Percentiles rank a stretch among this genome's conserved stretches.
Conservation (phyloP, 2,888 invertebrate species). For the Drosophila lutescens region DNA sequence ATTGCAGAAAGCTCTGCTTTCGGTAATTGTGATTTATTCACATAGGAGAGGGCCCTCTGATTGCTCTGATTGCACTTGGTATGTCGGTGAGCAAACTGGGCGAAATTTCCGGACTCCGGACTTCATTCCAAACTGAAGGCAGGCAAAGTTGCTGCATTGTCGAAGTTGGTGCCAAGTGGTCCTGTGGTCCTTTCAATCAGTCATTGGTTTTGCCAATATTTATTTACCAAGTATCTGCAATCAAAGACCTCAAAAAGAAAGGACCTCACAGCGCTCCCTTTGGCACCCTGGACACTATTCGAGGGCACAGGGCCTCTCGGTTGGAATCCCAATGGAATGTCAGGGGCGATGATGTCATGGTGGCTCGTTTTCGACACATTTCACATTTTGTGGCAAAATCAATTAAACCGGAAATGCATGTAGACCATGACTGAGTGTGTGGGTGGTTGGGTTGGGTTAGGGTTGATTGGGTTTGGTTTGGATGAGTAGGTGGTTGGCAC, state of each 20-base stretch:
- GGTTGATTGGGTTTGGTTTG: not conserved
- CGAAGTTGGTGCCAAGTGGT: constrained; percentile 37
- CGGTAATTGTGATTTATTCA: constrained; percentile 44
- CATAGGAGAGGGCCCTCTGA: constrained; percentile 15
- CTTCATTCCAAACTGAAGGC: constrained; percentile 3
- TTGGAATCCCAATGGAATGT: not conserved
- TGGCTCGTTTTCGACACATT: constrained; percentile 73
- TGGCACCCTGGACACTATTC: constrained; percentile 50
- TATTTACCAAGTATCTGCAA: constrained; percentile 66
- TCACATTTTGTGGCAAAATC: constrained; percentile 80
- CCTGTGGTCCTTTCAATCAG: constrained; percentile 54
- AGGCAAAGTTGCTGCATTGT: constrained; percentile 32
- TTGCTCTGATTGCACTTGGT: constrained; percentile 38
- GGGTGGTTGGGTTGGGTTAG: constrained; percentile 4
- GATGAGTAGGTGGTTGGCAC: constrained; percentile 39
- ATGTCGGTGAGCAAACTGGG: constrained; percentile 25
- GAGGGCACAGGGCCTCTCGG: constrained; percentile 4
- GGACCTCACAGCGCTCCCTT: constrained; percentile 3
- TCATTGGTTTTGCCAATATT: constrained; percentile 67
- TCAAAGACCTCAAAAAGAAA: constrained; percentile 49
- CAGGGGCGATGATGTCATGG: constrained; percentile 6
- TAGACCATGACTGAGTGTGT: constrained; percentile 37
- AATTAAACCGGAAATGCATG: constrained; percentile 81
- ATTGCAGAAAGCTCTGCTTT: constrained; percentile 25
- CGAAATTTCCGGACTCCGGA: constrained; percentile 8